These are phyloP conservation scores for Haemorhous mexicanus DNA, from an alignment of 2,113 vertebrate species.

Conservation along the genomic window DNA sequence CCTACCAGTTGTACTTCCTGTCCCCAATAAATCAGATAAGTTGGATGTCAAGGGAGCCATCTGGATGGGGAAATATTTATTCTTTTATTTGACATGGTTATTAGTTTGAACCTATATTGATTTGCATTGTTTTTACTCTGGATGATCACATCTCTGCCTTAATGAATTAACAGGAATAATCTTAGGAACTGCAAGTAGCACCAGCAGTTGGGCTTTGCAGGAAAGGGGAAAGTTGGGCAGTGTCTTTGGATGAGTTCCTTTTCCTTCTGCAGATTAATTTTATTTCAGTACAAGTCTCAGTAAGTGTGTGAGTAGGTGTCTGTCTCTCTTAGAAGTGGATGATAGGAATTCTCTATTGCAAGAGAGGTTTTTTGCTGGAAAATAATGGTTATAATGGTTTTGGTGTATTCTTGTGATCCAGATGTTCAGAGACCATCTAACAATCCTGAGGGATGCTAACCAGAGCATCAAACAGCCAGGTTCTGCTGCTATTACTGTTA, in stretches of 20 bases:
- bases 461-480: background rate
- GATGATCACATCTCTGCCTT: background rate
- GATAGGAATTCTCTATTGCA: background rate
- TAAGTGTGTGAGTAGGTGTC: background rate
- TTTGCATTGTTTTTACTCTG: background rate
- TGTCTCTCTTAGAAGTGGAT: background rate
- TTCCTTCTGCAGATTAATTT: background rate
- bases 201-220: background rate
- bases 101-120: background rate
- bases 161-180: background rate
- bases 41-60: background rate
- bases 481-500: background rate
- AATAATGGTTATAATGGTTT: background rate
- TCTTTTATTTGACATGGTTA: background rate
- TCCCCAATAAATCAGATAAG: background rate
- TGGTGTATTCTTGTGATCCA: background rate
- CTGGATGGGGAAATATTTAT: background rate
- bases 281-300: background rate
- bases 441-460: background rate
- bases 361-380: background rate
- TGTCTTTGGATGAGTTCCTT: background rate
- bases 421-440: background rate
- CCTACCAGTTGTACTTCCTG: background rate
- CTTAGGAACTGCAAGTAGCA: background rate
- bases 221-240: background rate